Percentiles rank a stretch among this genome's conserved stretches.
Conservation (phyloP, 1,140 invertebrate genomes). For the Euura saliciscinereae region DNA sequence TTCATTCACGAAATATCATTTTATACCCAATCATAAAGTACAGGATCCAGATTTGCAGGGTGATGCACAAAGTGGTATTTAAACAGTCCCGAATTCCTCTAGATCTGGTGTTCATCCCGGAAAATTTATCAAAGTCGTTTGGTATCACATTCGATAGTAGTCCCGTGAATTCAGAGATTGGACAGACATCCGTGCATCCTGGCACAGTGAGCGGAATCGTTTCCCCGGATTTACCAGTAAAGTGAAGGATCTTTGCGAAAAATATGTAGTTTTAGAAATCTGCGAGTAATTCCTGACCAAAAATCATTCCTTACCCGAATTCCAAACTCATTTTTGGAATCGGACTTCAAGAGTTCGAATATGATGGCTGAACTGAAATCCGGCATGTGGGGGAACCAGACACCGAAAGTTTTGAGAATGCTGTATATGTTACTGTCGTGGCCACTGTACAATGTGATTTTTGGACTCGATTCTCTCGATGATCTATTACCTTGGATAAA, state of each 20-base stretch:
- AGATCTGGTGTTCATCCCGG: not conserved
- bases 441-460: slow-evolving; percentile 45
- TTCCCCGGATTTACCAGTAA: not conserved
- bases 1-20: no score
- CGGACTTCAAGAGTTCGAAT: slow-evolving; percentile 44
- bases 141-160: not conserved
- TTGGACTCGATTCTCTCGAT: slow-evolving; percentile 21
- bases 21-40: no score
- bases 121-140: not conserved
- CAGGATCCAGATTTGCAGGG: not conserved
- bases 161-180: not conserved
- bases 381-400: slow-evolving; percentile 34
- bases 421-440: slow-evolving; percentile 46
- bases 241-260: not conserved
- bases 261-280: no score
- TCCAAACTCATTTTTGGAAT: slow-evolving; percentile 31
- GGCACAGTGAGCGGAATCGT: not conserved
- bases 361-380: slow-evolving; percentile 39
- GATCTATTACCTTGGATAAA: slow-evolving; percentile 13
- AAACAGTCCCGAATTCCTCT: not conserved
- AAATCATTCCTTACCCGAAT: slow-evolving; percentile 38
- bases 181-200: not conserved
- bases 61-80: not conserved
- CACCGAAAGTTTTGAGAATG: slow-evolving; percentile 37
- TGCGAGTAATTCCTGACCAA: not conserved